Evolutionary conservation across 2,113 vertebrate species (phyloP), one percentile per base, ranked within the genome.

Genomic region (Callaeas wilsoni): DNA sequence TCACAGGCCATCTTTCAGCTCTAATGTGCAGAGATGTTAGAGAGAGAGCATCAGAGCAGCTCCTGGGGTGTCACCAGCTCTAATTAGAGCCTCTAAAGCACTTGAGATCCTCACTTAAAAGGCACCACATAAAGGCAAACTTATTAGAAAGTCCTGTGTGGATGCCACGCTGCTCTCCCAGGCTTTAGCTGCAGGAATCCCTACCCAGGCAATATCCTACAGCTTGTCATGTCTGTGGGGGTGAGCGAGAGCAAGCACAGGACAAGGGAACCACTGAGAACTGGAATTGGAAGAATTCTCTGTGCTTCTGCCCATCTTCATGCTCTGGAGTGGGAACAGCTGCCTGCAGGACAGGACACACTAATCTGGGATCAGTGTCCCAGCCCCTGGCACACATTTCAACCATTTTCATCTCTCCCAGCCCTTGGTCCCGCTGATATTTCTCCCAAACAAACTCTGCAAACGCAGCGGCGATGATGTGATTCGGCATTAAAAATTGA

Each of bases 61-160:
- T 91, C 84, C 33, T 22, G 41, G 83, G 57, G 76, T 60, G 89
- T 39, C 87, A 53, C 56, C 67, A 73, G 93, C 90, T 86, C 86
- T 93, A 91, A 95, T 95, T 80, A 94, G 91, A 85, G 56, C 74
- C 71, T 89, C 69, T 7, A 79, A 89, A 93, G 68, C 64, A 79
- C 84, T 76, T 71, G 75, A 93, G 84, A 93, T 62, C 80, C 63
- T 91, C 67, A 77, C 90, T 91, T 92, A 70, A 95, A 96, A 95
- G 63, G 84, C 83, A 76, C 77, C 80, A 94, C 52, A 80, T 41
- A 41, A 94, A 95, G 57, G 81, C 52, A 80, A 73, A 59, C 21
- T 77, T 47, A 50, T 93, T 52, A 91, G 47, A 35, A 86, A 71
- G 83, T 26, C 37, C 3, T 78, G 37, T 60, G n/a, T 89, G 77